Percentiles rank a stretch among this genome's conserved stretches.
phyloP scores from a whole-genome alignment of 2,797 vertebrate species.

The Champsocephalus gunnari region DNA sequence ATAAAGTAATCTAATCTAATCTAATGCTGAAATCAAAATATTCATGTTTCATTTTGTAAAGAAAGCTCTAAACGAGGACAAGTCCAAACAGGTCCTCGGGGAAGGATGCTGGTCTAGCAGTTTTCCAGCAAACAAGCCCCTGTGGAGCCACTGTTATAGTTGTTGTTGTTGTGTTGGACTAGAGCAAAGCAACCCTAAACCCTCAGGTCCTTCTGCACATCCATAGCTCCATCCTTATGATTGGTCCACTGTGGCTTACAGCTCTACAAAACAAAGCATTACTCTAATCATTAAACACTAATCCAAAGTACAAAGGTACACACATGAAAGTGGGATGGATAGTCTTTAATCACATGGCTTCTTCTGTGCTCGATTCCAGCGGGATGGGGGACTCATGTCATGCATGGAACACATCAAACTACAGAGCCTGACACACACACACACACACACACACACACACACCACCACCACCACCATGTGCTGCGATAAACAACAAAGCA shows the following conservation, averaged over 20 bases:
- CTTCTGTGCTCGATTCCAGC: no score
- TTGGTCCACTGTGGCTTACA: background rate
- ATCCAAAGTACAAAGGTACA: no score
- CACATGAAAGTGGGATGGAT: no score
- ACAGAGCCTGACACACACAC: no score
- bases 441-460: no score
- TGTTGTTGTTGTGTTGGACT: background rate
- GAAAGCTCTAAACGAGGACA: background rate
- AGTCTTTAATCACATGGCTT: no score
- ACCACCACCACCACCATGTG: no score
- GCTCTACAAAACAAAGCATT: background rate
- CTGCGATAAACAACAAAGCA: no score
- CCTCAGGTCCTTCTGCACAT: conserved; percentile 6
- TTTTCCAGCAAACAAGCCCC: conserved; percentile 42
- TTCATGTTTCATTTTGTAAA: background rate
- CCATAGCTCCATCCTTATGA: conserved; percentile 25
- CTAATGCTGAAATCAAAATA: background rate
- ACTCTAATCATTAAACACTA: no score
- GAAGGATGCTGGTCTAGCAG: background rate
- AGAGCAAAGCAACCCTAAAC: conserved; percentile 3
- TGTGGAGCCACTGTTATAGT: background rate
- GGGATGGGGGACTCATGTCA: no score
- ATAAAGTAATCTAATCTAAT: no score
- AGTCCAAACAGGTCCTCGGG: conserved; percentile 7
- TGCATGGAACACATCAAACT: no score